Evolutionary conservation across 1,140 invertebrate genomes (phyloP), one percentile per base, ranked within the genome.

Genomic region (Ostrea denselamellosa): DNA sequence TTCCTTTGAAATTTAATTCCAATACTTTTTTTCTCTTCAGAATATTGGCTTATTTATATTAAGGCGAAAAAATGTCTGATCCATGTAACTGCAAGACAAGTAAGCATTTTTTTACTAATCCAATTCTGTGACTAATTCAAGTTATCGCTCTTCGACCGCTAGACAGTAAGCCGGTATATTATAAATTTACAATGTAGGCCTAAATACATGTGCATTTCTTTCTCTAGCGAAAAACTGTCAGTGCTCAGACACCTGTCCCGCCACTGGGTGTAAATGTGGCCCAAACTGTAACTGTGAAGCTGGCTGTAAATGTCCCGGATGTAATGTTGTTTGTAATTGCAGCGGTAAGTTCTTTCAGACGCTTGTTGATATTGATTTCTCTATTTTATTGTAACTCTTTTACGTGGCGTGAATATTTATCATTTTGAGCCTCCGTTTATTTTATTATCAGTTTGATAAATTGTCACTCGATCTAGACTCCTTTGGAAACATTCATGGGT

Each of bases 1-100:
- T n/a, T n/a, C n/a, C n/a, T n/a, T n/a, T n/a, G n/a, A n/a, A n/a
- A n/a, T n/a, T n/a, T n/a, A n/a, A n/a, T n/a, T n/a, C n/a, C n/a
- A n/a, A n/a, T n/a, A n/a, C n/a, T n/a, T n/a, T n/a, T n/a, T n/a
- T n/a, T n/a, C n/a, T n/a, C n/a, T n/a, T n/a, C n/a, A n/a, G n/a
- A n/a, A n/a, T n/a, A n/a, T n/a, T n/a, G n/a, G n/a, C n/a, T n/a
- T n/a, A n/a, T n/a, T n/a, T n/a, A n/a, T n/a, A n/a, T n/a, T n/a
- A n/a, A n/a, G n/a, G n/a, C n/a, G n/a, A n/a, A n/a, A n/a, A 77
- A 14, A 77, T 77, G 68, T 77, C 68, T 28, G 25, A 77, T 10
- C 68, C 22, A 0, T 77, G 68, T 14, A 77, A 25, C 28, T 77
- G 68, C 68, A 14, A 14, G 12, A 12, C 34, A 17, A 77, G 68